A percentile compares a stretch with the other conserved stretches of the same genome.
These are phyloP conservation scores for Serranus cabrilla DNA, from an alignment of 2,797 vertebrate genomes.

Conservation along the genomic window DNA sequence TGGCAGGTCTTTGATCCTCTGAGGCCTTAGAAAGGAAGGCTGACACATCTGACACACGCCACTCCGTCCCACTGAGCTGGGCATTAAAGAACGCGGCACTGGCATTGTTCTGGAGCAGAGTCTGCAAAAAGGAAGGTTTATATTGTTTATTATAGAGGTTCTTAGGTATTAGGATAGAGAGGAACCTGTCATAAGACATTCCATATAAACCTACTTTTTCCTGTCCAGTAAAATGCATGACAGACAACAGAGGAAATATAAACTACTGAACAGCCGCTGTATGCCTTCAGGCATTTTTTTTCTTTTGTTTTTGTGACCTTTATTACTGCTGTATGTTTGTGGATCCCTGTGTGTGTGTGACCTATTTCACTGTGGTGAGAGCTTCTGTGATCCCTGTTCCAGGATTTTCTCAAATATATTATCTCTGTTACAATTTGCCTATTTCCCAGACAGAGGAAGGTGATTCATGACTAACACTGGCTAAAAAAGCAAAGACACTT, in stretches of 20 bases:
- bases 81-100: conserved; percentile 87
- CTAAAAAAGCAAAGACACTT: not conserved
- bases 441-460: not conserved
- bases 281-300: conserved; percentile 18
- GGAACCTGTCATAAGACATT: not conserved
- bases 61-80: conserved; percentile 87
- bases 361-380: not conserved
- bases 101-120: conserved; percentile 89
- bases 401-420: not conserved
- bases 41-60: conserved; percentile 89
- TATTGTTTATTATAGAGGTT: conserved; percentile 8
- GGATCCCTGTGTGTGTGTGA: not conserved
- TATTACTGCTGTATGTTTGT: not conserved
- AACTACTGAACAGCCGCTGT: not conserved
- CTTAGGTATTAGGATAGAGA: not conserved
- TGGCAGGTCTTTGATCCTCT: conserved; percentile 78
- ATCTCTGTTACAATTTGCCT: not conserved
- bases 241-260: not conserved
- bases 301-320: conserved; percentile 8
- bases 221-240: not conserved
- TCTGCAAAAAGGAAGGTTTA: conserved; percentile 79
- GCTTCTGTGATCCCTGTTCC: not conserved
- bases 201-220: not conserved
- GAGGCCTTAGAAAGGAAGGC: conserved; percentile 90
- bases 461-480: not conserved